Evolutionary conservation across 2,113 vertebrate genomes (phyloP).

Genomic region (Anoura caudifer): DNA sequence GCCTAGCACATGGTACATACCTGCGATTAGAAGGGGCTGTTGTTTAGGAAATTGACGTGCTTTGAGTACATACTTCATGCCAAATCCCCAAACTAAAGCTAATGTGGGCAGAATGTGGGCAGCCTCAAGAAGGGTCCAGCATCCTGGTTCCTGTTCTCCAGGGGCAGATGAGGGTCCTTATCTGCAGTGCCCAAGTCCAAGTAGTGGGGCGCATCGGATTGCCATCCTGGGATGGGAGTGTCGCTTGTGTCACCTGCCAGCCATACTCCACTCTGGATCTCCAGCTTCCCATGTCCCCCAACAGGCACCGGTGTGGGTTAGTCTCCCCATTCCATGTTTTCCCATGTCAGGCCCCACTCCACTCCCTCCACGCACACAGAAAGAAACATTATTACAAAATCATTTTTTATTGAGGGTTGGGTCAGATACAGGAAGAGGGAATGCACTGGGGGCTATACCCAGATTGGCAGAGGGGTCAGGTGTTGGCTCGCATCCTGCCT

Average conservation of each 20-base stretch:
- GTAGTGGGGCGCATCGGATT: background rate
- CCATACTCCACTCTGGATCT: background rate
- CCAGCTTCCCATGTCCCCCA: background rate
- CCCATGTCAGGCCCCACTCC: no score
- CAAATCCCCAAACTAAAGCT: background rate
- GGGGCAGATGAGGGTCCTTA: background rate
- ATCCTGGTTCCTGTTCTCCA: background rate
- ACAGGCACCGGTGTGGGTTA: background rate
- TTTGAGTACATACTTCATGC: background rate
- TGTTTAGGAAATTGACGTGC: background rate
- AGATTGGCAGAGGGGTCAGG: conserved; percentile 51
- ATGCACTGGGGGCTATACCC: conserved; percentile 57
- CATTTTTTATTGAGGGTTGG: conserved; percentile 63
- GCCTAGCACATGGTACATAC: background rate
- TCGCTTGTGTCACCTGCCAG: background rate
- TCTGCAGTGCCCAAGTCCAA: background rate
- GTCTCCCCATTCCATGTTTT: background rate
- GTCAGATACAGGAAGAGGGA: conserved; percentile 27
- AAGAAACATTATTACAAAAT: conserved; percentile 64
- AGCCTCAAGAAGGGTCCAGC: background rate
- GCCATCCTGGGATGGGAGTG: background rate
- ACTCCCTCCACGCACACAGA: background rate
- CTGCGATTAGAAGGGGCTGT: background rate
- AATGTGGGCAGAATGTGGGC: background rate
- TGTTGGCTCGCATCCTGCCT: conserved; percentile 47